Evolutionary conservation across 1,140 invertebrate genomes (phyloP), one percentile per base, ranked within the genome.

Genomic region (Caenorhabditis remanei): DNA sequence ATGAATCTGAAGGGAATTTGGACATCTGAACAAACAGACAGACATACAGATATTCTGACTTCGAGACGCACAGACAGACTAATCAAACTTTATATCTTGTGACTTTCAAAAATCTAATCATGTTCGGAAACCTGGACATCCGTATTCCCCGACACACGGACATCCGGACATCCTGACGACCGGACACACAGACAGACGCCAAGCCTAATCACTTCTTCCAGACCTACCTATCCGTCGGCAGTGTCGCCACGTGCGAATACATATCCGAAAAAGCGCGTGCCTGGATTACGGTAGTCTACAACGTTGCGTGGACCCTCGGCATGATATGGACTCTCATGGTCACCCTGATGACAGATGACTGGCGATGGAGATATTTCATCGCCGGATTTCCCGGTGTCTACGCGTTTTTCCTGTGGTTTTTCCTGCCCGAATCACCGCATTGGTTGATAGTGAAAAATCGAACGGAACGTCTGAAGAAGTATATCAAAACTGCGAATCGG

Each of bases 231-330:
- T 79, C 71, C 11, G 71, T 79, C 7, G 71, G 32, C 9, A 79
- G 71, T 79, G 71, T 79, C 21, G 71, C 46, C 19, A 79, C 71
- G 4, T 79, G 71, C 53, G 71, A 79, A 79, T 79, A 79, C 46
- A 50, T 79, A 4, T 50, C 71, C 11, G 71, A 79, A 24, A 79
- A 79, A 41, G 71, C 71, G 9, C 32, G 71, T 16, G 71, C 71
- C 16, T 79, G 71, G 71, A 79, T 79, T 79, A 79, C 71, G 3
- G 71, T 79, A 79, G 71, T 79, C 71, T 79, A 79, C 71, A 79
- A 79, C 46, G 71, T 79, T 1, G 71, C 71, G 24, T 79, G 71
- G 71, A 21, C 71, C 11, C n/a, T 79, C 4, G 71, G 71, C 21
- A 79, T 79, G 71, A 46, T 79, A 21, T 79, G 71, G 71, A 79